Evolutionary conservation across 2,113 vertebrate genomes (phyloP), one percentile per base, ranked within the genome.

Genomic region (Scopus umbretta): DNA sequence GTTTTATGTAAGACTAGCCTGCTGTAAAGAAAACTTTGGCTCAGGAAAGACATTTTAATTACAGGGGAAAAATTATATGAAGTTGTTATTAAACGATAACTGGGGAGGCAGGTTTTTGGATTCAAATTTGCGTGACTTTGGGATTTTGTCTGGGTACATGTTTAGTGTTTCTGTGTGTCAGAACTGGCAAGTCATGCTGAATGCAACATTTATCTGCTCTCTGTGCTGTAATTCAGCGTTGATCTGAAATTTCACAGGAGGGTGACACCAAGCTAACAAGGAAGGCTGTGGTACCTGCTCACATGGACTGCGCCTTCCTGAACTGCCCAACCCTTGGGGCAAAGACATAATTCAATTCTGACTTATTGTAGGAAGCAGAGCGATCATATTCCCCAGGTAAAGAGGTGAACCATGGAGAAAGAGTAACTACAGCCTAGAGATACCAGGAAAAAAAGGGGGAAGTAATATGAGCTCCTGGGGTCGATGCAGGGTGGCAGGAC

Each of bases 1-100:
- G 18, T 81, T 93, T 88, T 72, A 80, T 5, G 34, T 71, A 86
- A 95, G 29, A 62, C 71, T 59, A 80, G 63, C 72, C 72, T 86
- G 50, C 80, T 78, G 59, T 36, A 92, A 92, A 88, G 65, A 84
- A 93, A 81, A 94, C 32, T 96, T 80, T 96, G 94, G 91, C 82
- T 83, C 72, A 75, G 61, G 34, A 80, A 92, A 81, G 43, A 55
- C 38, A 58, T 71, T 95, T 86, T 96, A 94, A 93, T 96, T 95
- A 56, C 72, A 78, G 2, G 1, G 47, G 47, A 40, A 81, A 95
- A 94, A 84, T 40, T 27, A 80, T 34, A 94, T 23, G 12, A 74
- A 93, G 63, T 95, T 89, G 88, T 92, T 94, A 71, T 68, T 65
- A 67, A 92, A 65, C 0, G 5, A 85, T 94, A 93, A 86, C 25